phyloP scores from a whole-genome alignment of 2,888 invertebrate species.

The Neoaliturus tenellus region DNA sequence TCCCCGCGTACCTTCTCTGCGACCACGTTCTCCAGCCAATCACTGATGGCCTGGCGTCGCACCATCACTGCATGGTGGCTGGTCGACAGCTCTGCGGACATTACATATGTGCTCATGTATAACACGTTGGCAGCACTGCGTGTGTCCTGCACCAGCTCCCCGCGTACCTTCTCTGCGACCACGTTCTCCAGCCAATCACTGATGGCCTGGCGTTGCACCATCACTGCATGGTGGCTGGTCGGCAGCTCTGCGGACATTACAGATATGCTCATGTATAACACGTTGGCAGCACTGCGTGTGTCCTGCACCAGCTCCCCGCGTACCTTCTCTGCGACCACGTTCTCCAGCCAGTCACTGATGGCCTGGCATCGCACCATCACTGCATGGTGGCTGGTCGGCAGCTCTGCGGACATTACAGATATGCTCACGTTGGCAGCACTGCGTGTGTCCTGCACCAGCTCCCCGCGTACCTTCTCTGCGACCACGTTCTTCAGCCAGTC shows the following conservation, averaged over 20 bases:
- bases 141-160: slow-evolving; percentile 71
- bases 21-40: slow-evolving; percentile 78
- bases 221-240: slow-evolving; percentile 38
- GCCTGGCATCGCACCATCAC: slow-evolving; percentile 72
- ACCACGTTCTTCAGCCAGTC: slow-evolving; percentile 79
- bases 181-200: slow-evolving; percentile 80
- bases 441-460: slow-evolving; percentile 70
- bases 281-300: slow-evolving; percentile 68
- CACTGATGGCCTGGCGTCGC: slow-evolving; percentile 71
- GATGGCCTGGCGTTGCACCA: slow-evolving; percentile 75
- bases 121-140: slow-evolving; percentile 70
- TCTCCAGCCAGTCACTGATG: slow-evolving; percentile 78
- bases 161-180: slow-evolving; percentile 72
- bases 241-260: slow-evolving; percentile 32
- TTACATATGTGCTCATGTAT: too few species aligned
- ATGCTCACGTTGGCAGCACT: slow-evolving; percentile 70
- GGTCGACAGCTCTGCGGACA: slow-evolving; percentile 70
- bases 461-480: slow-evolving; percentile 72
- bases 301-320: slow-evolving; percentile 71
- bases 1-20: slow-evolving; percentile 72
- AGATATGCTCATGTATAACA: too few species aligned
- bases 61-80: slow-evolving; percentile 73
- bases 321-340: slow-evolving; percentile 73
- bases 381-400: slow-evolving; percentile 73
- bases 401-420: too few species aligned